phyloP scores from a whole-genome alignment of 2,888 invertebrate species.

The Torymus texanus region DNA sequence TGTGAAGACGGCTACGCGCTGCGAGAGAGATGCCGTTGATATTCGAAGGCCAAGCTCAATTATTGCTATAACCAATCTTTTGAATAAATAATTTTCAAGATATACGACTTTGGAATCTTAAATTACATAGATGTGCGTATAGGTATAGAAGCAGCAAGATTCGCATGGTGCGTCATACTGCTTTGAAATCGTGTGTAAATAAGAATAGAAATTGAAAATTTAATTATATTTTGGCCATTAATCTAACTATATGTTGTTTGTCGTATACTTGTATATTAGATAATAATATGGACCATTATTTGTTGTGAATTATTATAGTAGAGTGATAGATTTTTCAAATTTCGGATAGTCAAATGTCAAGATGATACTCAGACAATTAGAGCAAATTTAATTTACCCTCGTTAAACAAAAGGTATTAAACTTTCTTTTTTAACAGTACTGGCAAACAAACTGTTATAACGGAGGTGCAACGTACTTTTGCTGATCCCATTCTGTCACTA shows the following conservation, averaged over 20 bases:
- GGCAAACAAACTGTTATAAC: conserved; percentile 49
- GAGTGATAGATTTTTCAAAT: no score
- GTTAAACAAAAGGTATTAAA: conserved; percentile 3
- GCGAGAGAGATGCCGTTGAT: neutral
- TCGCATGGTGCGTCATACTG: neutral
- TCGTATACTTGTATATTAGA: no score
- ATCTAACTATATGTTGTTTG: no score
- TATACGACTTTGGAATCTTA: neutral
- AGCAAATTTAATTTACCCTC: conserved; percentile 1
- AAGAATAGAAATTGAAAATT: no score
- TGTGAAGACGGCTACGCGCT: no score
- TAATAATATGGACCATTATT: no score
- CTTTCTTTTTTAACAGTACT: conserved; percentile 21
- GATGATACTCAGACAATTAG: neutral
- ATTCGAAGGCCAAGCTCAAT: conserved; percentile 7
- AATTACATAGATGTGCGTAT: neutral
- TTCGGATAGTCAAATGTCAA: no score
- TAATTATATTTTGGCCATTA: no score
- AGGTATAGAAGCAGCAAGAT: conserved; percentile 1
- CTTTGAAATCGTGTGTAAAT: no score
- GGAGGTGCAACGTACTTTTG: conserved; percentile 62
- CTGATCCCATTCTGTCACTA: conserved; percentile 68
- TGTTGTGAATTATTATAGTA: no score
- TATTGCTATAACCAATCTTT: conserved; percentile 12
- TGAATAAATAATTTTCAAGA: neutral